phyloP scores from a whole-genome alignment of 2,113 vertebrate genomes.

The Sarotherodon lohbergeri region DNA sequence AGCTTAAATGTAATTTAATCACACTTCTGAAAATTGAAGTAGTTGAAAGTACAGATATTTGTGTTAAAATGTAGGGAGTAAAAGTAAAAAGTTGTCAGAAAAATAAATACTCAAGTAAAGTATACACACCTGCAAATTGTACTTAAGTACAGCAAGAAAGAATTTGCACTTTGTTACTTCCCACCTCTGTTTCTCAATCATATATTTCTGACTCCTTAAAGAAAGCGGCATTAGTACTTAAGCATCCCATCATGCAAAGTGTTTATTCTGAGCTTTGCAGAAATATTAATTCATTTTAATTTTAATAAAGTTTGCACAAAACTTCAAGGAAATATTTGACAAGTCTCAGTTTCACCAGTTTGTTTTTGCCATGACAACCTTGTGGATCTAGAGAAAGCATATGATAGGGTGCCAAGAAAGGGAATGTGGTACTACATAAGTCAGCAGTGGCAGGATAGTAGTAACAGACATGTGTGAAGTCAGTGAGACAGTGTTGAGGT shows the following conservation, averaged over 20 bases:
- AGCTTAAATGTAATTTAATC: not conserved
- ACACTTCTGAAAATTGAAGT: not conserved
- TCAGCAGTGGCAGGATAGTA: not conserved
- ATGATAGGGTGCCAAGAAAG: not conserved
- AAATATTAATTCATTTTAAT: not conserved
- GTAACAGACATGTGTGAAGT: not conserved
- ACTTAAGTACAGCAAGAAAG: not conserved
- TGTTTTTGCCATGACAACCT: not conserved
- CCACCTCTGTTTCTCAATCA: not conserved
- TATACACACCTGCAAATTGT: not conserved
- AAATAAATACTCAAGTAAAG: not conserved
- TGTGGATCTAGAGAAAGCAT: fast-evolving
- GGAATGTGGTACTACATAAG: not conserved
- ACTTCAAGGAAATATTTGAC: not conserved
- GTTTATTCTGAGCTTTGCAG: fast-evolving
- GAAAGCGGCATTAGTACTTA: not conserved
- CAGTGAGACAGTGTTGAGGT: not conserved
- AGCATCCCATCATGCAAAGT: not conserved
- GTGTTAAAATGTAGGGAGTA: not conserved
- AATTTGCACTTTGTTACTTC: fast-evolving
- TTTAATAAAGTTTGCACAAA: not conserved
- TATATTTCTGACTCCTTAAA: not conserved
- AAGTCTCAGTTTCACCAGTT: not conserved
- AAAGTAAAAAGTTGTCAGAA: fast-evolving
- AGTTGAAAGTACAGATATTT: not conserved